phyloP scores from a whole-genome alignment of 2,888 invertebrate species.

The Panopea generosa region DNA sequence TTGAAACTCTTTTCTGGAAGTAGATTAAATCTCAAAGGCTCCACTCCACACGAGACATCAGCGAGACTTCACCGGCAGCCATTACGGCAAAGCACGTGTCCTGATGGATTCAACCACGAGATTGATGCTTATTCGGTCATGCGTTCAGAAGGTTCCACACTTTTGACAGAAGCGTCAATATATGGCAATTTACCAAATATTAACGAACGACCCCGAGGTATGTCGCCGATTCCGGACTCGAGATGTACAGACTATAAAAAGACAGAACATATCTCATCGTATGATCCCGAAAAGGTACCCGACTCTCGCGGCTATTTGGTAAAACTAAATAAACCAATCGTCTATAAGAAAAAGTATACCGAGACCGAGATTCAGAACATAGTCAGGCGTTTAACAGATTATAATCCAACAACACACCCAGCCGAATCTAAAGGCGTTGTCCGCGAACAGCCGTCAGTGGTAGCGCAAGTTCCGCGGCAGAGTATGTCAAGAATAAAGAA shows the following conservation, averaged over 20 bases:
- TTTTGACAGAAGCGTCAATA: conserved; percentile 57
- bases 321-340: conserved; percentile 65
- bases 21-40: conserved; percentile 56
- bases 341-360: conserved; percentile 70
- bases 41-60: conserved; percentile 53
- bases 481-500: conserved; percentile 67
- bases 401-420: conserved; percentile 59
- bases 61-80: conserved; percentile 55
- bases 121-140: conserved; percentile 44
- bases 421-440: conserved; percentile 62
- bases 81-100: conserved; percentile 49
- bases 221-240: conserved; percentile 57
- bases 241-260: conserved; percentile 51
- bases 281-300: conserved; percentile 69
- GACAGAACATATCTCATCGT: conserved; percentile 53
- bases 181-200: conserved; percentile 39
- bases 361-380: conserved; percentile 66
- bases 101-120: conserved; percentile 49
- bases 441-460: conserved; percentile 50
- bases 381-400: conserved; percentile 66
- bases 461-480: conserved; percentile 62
- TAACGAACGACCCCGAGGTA: conserved; percentile 33
- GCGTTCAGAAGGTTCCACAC: conserved; percentile 53
- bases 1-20: conserved; percentile 57
- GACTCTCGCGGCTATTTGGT: conserved; percentile 68